Percentiles rank a stretch among this genome's conserved stretches.
Conservation (phyloP, 2,888 invertebrate genomes). For the Eumerus sabulonum region DNA sequence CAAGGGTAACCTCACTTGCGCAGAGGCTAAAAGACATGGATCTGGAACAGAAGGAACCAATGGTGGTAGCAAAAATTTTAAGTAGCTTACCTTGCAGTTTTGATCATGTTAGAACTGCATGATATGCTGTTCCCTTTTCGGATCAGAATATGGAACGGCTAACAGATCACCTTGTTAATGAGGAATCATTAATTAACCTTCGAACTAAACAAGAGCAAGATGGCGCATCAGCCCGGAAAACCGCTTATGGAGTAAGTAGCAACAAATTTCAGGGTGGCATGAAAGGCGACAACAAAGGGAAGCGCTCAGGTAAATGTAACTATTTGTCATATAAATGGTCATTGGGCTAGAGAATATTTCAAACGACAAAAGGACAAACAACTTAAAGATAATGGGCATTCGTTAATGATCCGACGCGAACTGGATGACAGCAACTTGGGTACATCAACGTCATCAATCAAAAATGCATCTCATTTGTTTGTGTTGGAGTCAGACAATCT, state of each 20-base stretch:
- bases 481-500: conserved; percentile 26
- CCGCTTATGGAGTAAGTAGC: conserved; percentile 26
- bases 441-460: no score
- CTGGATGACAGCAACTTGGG: conserved; percentile 5
- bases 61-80: conserved; percentile 59
- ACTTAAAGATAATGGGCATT: conserved; percentile 33
- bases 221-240: not conserved
- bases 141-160: conserved; percentile 50
- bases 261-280: conserved; percentile 10
- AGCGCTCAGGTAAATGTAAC: conserved; percentile 52
- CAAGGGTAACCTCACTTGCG: no score
- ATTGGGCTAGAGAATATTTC: conserved; percentile 60
- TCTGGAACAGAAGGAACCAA: no score
- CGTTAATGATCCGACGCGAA: conserved; percentile 19
- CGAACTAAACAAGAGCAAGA: not conserved
- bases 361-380: conserved; percentile 47
- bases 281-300: conserved; percentile 17
- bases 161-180: conserved; percentile 60
- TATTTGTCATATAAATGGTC: conserved; percentile 53
- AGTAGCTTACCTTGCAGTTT: conserved; percentile 58
- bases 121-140: conserved; percentile 59
- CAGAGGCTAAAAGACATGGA: no score
- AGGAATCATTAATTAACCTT: not conserved
- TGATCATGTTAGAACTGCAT: conserved; percentile 62
- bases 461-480: conserved; percentile 39